Evolutionary conservation across 2,113 vertebrate genomes (phyloP).

Genomic region (Prolemur simus): DNA sequence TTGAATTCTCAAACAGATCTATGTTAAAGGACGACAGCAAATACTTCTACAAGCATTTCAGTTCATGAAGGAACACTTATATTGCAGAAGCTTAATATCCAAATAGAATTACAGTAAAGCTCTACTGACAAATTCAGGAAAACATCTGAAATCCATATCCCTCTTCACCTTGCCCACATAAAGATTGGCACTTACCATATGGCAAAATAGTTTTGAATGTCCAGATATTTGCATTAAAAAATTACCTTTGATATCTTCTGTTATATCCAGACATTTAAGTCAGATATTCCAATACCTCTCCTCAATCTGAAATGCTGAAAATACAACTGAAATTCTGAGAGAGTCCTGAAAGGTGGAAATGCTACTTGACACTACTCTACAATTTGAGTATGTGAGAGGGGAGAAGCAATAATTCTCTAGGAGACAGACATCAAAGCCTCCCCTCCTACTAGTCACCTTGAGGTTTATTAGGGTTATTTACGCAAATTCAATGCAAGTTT

Average conservation of each 20-base stretch:
- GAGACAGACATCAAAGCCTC: not conserved
- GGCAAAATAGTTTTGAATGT: not conserved
- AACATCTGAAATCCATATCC: not conserved
- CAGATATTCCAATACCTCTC: not conserved
- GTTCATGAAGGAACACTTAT: not conserved
- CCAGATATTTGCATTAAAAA: not conserved
- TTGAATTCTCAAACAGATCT: not conserved
- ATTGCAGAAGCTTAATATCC: not conserved
- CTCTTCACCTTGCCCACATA: not conserved
- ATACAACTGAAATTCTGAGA: not conserved
- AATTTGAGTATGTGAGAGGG: not conserved
- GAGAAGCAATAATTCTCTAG: not conserved
- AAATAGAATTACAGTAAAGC: not conserved
- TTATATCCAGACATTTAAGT: not conserved
- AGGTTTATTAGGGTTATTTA: not conserved
- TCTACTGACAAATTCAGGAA: not conserved
- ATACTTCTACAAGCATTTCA: not conserved
- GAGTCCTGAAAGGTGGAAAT: not conserved
- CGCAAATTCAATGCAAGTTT: not conserved
- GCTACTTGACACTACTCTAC: not conserved
- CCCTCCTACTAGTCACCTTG: not conserved
- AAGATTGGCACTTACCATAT: not conserved
- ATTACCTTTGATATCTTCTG: not conserved
- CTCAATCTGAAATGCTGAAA: not conserved
- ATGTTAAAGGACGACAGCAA: not conserved